Base-by-base conservation (phyloP, 1,140 invertebrate genomes). In the Nebria ingens region DNA sequence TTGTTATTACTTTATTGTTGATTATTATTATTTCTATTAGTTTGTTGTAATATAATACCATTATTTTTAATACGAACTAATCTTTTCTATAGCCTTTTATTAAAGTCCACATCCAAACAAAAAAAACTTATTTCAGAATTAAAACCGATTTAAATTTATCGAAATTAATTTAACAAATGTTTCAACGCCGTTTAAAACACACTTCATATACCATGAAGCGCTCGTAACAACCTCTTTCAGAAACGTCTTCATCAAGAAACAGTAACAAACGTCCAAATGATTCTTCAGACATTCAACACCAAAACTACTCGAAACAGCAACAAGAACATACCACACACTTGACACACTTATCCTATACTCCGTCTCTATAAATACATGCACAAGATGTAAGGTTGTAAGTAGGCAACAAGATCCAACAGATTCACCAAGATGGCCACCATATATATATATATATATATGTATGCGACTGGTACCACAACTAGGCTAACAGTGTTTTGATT, bases 1-100 rank as follows among this genome's bases (percentile, higher is more conserved):
- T 45, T 69, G 66, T 68, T 68, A 67, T 67, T 65, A 67, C 64
- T 68, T 67, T 68, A 63, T 68, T 68, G 66, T 68, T 70, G 64
- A 68, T 68, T 68, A 67, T 68, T 62, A 61, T 68, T 68, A 62
- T 45, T 45, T 9, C 15, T 45, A 65, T 64, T 64, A 65, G 60
- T 60, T 61, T 65, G 63, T 65, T 67, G 66, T 70, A 67, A 65
- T 62, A 70, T 68, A 66, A 68, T 63, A 65, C 61, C 65, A 61
- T 58, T 67, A 68, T 68, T 66, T 68, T 67, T 61, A 65, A 64
- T 62, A 62, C 34, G 56, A 62, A 57, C 58, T 56, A 53, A 17
- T 12, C 6, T 45, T 45, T 45, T 6, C 13, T 29, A 6, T 29
- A 6, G 4, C 13, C 13, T 29, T 29, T 29, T 29, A 29, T 29